phyloP scores from a whole-genome alignment of 64 coral and sea anemone species.

The Anthopleura sola region DNA sequence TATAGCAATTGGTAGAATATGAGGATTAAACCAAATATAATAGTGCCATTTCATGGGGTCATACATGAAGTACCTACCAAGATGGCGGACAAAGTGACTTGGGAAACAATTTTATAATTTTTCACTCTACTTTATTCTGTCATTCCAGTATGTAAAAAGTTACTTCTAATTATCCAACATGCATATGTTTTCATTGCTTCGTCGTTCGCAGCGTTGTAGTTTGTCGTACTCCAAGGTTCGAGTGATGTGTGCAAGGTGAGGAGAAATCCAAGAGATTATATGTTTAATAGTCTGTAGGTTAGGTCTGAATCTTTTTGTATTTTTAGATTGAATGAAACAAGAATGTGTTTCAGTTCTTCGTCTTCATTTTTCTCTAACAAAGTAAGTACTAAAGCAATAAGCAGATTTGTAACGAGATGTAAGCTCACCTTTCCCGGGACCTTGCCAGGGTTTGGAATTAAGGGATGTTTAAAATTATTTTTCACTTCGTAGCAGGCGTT shows the following conservation, averaged over 20 bases:
- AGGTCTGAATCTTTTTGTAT: neutral
- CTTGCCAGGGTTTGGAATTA: neutral
- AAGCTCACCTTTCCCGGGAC: neutral
- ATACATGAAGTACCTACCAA: too few relatives aligned
- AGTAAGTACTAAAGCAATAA: neutral
- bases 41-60: too few relatives aligned
- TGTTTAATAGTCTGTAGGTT: neutral
- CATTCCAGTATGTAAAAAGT: neutral
- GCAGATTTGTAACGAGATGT: neutral
- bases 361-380: neutral
- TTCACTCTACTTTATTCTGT: neutral
- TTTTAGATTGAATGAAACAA: neutral
- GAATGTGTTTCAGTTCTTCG: neutral
- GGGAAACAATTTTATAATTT: neutral
- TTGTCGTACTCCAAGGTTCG: slow-evolving; percentile 5
- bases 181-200: neutral
- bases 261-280: neutral
- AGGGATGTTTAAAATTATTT: neutral
- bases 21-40: too few relatives aligned
- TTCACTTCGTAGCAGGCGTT: neutral
- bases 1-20: too few relatives aligned
- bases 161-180: neutral
- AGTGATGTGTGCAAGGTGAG: neutral
- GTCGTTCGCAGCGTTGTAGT: neutral
- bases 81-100: neutral